These are phyloP conservation scores for Meandrusa payeni DNA, from an alignment of 2,888 invertebrate species.

Conservation along the genomic window DNA sequence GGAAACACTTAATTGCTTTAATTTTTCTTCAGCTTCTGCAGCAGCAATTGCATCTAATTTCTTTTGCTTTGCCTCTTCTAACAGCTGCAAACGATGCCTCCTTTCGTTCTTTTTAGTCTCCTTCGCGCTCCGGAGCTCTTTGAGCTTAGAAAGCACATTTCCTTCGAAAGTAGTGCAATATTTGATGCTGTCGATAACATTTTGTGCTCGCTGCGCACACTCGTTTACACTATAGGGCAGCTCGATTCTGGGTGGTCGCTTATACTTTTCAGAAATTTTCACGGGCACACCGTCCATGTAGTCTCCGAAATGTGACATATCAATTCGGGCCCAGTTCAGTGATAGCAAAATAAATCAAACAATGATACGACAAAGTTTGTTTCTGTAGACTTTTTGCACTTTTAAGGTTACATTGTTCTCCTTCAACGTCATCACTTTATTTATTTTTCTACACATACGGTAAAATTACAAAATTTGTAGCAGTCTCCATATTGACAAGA, in stretches of 20 bases:
- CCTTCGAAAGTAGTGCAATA: conserved; percentile 87
- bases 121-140: conserved; percentile 85
- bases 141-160: conserved; percentile 86
- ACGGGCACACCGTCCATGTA: conserved; percentile 93
- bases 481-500: conserved; percentile 40
- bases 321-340: conserved; percentile 43
- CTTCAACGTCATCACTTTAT: conserved; percentile 68
- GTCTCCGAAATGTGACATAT: conserved; percentile 77
- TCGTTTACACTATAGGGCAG: conserved; percentile 72
- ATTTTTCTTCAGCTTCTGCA: conserved; percentile 72
- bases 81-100: conserved; percentile 79
- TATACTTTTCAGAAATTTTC: conserved; percentile 93
- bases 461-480: conserved; percentile 29
- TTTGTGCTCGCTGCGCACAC: conserved; percentile 56
- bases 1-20: conserved; percentile 79
- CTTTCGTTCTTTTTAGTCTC: conserved; percentile 82
- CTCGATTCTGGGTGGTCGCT: conserved; percentile 85
- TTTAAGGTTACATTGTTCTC: conserved; percentile 73
- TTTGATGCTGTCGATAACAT: conserved; percentile 58
- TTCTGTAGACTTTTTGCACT: conserved; percentile 60
- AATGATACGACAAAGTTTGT: conserved; percentile 71
- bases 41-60: conserved; percentile 74
- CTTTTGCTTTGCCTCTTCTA: conserved; percentile 79
- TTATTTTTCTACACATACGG: conserved; percentile 33
- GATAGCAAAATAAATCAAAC: conserved; percentile 55